Evolutionary conservation across 2,888 invertebrate species (phyloP).

Genomic region (Cylloceria caligata): DNA sequence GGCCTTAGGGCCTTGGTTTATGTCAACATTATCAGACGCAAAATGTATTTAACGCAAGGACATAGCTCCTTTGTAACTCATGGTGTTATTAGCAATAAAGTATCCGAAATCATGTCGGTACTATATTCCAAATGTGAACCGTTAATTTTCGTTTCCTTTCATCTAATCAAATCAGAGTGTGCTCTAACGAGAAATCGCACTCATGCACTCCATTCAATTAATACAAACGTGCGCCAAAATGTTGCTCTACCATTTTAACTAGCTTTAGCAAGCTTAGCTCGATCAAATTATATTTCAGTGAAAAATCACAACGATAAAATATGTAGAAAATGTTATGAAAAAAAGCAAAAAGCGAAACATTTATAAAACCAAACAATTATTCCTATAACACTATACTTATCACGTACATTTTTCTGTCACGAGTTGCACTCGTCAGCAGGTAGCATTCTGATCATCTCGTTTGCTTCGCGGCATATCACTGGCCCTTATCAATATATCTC

Average conservation of each 20-base stretch:
- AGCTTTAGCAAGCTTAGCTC: too few species aligned
- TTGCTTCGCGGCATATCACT: slow-evolving; percentile 19
- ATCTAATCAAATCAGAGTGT: too few species aligned
- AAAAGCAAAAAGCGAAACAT: neutral
- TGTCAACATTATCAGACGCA: too few species aligned
- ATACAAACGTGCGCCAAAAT: neutral
- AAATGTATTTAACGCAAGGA: too few species aligned
- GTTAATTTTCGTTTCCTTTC: too few species aligned
- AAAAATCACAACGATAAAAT: neutral
- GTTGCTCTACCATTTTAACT: too few species aligned
- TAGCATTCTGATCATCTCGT: slow-evolving; percentile 11
- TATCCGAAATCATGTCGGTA: neutral
- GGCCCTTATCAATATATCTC: neutral
- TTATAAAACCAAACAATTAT: neutral
- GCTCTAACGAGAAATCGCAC: neutral
- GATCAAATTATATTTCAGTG: too few species aligned
- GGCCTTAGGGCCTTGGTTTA: too few species aligned
- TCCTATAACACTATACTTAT: neutral
- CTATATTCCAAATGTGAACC: too few species aligned
- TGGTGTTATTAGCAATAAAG: too few species aligned
- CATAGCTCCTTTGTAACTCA: too few species aligned
- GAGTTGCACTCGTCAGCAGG: slow-evolving; percentile 10
- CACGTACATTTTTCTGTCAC: slow-evolving; percentile 4
- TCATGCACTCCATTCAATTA: slow-evolving; percentile 28
- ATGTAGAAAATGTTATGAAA: neutral